Conservation (phyloP, 2,797 vertebrate species). For the Phaenicophaeus curvirostris region DNA sequence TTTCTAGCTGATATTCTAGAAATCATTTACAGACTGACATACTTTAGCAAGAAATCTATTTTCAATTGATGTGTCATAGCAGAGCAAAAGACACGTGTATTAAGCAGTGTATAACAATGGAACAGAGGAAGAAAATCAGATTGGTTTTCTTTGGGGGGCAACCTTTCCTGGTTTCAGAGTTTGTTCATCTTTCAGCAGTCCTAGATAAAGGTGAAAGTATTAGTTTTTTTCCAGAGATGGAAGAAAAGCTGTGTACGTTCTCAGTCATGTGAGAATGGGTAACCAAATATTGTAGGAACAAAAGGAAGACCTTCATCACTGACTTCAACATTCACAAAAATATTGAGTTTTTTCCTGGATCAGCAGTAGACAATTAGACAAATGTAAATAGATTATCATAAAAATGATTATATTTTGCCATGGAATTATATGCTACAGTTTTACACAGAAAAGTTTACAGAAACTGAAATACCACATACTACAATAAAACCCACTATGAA, state of each 20-base stretch:
- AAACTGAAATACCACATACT: background rate
- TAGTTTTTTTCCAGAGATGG: background rate
- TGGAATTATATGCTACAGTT: background rate
- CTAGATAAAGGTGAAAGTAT: background rate
- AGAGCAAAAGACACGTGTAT: background rate
- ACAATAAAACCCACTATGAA: background rate
- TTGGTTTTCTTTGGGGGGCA: background rate
- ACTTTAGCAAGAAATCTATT: background rate
- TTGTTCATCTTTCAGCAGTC: background rate
- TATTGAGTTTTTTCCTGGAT: background rate
- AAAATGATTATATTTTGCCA: background rate
- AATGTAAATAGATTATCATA: background rate
- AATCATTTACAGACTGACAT: background rate
- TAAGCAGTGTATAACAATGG: background rate
- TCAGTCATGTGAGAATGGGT: accelerated
- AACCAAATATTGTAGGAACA: background rate
- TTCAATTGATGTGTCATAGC: background rate
- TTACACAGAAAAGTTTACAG: background rate
- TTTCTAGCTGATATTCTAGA: background rate
- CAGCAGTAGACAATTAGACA: background rate
- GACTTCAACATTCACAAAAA: background rate
- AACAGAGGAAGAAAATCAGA: background rate
- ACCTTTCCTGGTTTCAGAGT: background rate
- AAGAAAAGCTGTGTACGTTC: background rate
- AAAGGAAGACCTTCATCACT: background rate